A percentile compares a stretch with the other conserved stretches of the same genome.
Evolutionary conservation across 2,113 vertebrate genomes (phyloP).

Genomic region (Galemys pyrenaicus): DNA sequence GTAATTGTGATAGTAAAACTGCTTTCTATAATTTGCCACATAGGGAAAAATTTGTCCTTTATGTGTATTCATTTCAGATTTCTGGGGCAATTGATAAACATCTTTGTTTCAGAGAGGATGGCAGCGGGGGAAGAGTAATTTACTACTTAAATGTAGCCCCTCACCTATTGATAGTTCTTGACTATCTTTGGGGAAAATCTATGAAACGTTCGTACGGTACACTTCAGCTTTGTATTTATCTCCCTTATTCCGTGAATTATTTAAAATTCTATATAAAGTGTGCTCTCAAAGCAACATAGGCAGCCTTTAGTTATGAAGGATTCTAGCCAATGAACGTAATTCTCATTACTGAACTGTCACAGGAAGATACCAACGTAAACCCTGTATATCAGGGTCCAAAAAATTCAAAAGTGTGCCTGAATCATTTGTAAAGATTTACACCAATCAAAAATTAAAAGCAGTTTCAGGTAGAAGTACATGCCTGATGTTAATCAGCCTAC

Average conservation of each 20-base stretch:
- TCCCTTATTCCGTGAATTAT: constrained; percentile 42
- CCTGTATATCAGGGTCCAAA: constrained; percentile 37
- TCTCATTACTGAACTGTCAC: background rate
- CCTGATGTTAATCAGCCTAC: constrained; percentile 56
- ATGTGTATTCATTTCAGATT: constrained; percentile 40
- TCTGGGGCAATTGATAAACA: background rate
- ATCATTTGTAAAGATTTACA: constrained; percentile 41
- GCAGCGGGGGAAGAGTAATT: background rate
- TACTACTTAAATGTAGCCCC: background rate
- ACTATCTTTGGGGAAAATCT: background rate
- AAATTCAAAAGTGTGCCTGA: constrained; percentile 64
- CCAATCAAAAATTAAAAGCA: constrained; percentile 67
- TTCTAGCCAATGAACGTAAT: constrained; percentile 45
- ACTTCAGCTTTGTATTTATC: constrained; percentile 26
- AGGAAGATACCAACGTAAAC: constrained; percentile 44
- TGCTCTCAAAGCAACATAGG: background rate
- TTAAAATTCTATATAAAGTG: constrained; percentile 28
- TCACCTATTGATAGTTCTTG: background rate
- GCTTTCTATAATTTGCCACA: constrained; percentile 60
- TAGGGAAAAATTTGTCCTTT: constrained; percentile 44
- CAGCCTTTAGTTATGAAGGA: constrained; percentile 58
- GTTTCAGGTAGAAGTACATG: constrained; percentile 74
- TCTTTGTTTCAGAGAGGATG: constrained; percentile 17
- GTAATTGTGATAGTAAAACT: constrained; percentile 51
- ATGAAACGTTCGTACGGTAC: background rate